Base-by-base conservation (phyloP, 2,888 invertebrate species). In the Teleogryllus oceanicus region DNA sequence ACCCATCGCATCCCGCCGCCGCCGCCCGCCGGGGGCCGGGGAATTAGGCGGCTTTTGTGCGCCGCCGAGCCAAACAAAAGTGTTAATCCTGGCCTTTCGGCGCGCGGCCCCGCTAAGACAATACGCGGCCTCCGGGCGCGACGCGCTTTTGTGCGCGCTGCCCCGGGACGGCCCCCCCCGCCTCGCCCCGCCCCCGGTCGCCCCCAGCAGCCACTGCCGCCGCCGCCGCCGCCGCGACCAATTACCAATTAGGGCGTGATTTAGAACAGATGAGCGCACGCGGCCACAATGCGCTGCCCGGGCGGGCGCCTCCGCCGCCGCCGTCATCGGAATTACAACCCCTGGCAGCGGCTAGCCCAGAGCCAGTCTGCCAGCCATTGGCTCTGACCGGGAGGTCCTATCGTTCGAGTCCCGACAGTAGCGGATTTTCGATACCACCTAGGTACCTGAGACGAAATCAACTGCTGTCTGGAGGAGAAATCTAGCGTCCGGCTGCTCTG, bases 271-370 rank as follows among this genome's bases (percentile, higher is more conserved):
- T 62, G 62, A 62, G 62, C 62, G 62, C n/a, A 13, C 13, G 62
- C 62, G 62, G n/a, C 62, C n/a, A 62, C 62, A 62, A 62, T 62
- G n/a, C 62, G 16, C 62, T n/a, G 62, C 62, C 62, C 62, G 62
- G 16, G 62, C 62, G n/a, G 1, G n/a, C 62, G 13, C 62, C n/a
- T 10, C 62, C n/a, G 37, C 37, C 37, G 8, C 37, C 37, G 37
- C 37, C 37, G 8, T 8, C 37, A 37, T 5, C 37, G 8, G 37
- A 37, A 37, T 37, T 37, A 37, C 37, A 37, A 4, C 37, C 4
- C 37, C 37, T 37, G 37, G 37, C 8, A 37, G 8, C 8, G 37
- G 37, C 37, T 1, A 5, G 37, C 1, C 5, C 37, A 8, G 37
- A 37, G 37, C 37, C 8, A 37, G 8, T 5, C 5, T 37, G 21